Conservation (phyloP, 2,113 vertebrate species). For the Symphodus melops region DNA sequence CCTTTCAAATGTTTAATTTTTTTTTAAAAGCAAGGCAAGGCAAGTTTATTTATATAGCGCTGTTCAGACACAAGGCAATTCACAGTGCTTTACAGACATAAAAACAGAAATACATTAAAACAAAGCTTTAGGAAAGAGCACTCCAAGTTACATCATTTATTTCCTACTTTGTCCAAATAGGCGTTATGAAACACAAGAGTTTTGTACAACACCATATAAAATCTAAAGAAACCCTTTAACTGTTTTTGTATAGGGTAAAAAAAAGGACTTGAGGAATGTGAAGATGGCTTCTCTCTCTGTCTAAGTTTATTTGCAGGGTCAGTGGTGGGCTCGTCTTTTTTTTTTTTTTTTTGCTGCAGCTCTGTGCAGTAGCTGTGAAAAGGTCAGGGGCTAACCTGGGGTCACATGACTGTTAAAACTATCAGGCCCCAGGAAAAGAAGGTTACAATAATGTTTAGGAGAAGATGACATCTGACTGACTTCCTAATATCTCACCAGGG, state of each 20-base stretch:
- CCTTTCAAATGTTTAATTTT: no score
- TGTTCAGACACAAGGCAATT: no score
- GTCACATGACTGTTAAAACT: constrained; percentile 86
- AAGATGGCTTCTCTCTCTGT: constrained; percentile 43
- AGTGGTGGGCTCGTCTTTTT: constrained; percentile 80
- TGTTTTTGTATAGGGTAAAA: background rate
- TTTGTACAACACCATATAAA: background rate
- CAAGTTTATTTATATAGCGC: no score
- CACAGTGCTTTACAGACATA: no score
- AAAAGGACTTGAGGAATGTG: constrained; percentile 55
- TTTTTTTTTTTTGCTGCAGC: constrained; percentile 66
- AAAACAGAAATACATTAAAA: no score
- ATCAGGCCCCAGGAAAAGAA: constrained; percentile 72
- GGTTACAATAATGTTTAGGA: constrained; percentile 86
- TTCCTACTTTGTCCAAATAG: no score
- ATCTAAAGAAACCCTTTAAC: background rate
- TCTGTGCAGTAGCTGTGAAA: constrained; percentile 63
- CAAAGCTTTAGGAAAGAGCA: no score
- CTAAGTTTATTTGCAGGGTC: constrained; percentile 68
- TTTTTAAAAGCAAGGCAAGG: no score
- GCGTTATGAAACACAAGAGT: background rate
- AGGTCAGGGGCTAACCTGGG: constrained; percentile 92
- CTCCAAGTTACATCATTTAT: no score
- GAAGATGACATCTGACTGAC: constrained; percentile 65
- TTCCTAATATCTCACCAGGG: background rate